Base-by-base conservation (phyloP, 1,140 invertebrate species). In the Papilio machaon region DNA sequence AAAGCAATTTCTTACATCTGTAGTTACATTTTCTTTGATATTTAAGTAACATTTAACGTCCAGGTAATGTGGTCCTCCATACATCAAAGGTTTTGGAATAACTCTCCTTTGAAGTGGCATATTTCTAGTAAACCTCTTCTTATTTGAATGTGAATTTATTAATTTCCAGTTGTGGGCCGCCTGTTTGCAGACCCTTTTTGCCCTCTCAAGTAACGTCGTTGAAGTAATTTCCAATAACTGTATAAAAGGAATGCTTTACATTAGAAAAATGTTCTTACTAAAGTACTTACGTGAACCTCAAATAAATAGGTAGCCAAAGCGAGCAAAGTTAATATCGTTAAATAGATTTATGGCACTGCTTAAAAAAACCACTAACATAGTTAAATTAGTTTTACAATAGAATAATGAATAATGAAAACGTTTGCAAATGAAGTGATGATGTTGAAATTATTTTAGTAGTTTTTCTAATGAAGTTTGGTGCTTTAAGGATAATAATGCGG, bases 171-270 rank as follows among this genome's bases (percentile, higher is more conserved):
- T 76, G 7, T 76, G 19, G 19, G 74, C 74, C 17, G 74, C 74
- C 4, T 76, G 43, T 35, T 52, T 76, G 47, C 46, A 76, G 19
- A 76, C 74, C 7, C 74, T 47, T 23, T 76, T 76, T 23, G 74
- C 74, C 23, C 74, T 76, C 74, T 76, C 46, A 47, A 76, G 19
- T 52, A 76, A 23, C n/a, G 74, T 49, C 5, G 43, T 52, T 13
- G 74, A 49, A 35, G 74, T 76, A 6, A 52, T 76, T 49, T 76
- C 74, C 13, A 76, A 47, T 76, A 76, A 76, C 74, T 76, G 47
- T 49, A 30, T n/a, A 23, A 74, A 10, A 30, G 13, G 7, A 5
- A 64, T 64, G 1, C 4, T 70, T 15, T 8, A 35, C 6, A 30
- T 35, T 67, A 30, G 23, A 19, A 38, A 15, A 35, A 11, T 35